Base-by-base conservation (phyloP, 2,888 invertebrate genomes). In the Clunio marinus region DNA sequence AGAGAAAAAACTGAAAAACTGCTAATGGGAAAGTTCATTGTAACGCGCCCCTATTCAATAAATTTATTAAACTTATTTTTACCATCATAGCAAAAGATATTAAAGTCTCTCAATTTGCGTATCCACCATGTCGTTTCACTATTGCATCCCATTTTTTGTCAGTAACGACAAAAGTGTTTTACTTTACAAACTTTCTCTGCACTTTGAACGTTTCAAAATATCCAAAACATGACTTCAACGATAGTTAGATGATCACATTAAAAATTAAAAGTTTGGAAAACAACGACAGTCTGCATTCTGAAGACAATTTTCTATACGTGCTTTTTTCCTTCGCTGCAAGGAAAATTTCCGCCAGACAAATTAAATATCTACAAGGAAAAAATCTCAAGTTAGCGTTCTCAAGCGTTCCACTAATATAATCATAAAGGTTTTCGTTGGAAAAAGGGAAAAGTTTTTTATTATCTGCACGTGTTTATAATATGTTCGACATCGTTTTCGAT, bases 11-110 rank as follows among this genome's bases (percentile, higher is more conserved):
- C 10, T n/a, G 13, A 27, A 27, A 27, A 28, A 27, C 27, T 58
- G 57, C 27, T 60, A 60, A 60, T 60, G 60, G 60, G 37, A 60
- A 60, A 60, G 60, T 60, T 60, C 37, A 60, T 37, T 60, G 37
- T 24, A 20, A 24, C 27, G 28, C n/a, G n/a, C 13, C 20, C 22
- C 37, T 25, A 41, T 60, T 37, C 60, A 60, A 60, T 60, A 60
- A 60, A 60, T 60, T 60, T 60, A 41, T 60, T 60, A 24, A 60
- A 60, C 60, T 60, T 60, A 41, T 60, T 60, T 60, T 37, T 60
- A 17, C 57, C 37, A 35, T 32, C 35, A 22, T 22, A 17, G 35
- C 13, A 13, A 32, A 60, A 37, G n/a, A 15, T 60, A 37, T 60
- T 60, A 41, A 60, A 60, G 24, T 60, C 37, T 25, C 27, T 27